These are phyloP conservation scores for Drosophila lutescens DNA, from an alignment of 2,888 invertebrate genomes.

Conservation along the genomic window DNA sequence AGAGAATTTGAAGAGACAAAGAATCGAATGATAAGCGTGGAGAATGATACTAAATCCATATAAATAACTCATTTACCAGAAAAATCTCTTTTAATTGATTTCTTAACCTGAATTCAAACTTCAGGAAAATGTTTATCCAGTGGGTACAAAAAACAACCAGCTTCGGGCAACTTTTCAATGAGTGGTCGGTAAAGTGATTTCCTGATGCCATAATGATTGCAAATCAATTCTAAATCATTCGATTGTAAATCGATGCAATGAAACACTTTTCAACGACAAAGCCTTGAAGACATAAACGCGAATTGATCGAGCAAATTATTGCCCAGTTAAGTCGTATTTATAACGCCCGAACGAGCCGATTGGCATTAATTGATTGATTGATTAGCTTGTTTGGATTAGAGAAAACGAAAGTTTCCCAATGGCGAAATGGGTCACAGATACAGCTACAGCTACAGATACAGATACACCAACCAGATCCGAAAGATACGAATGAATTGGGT, in stretches of 20 bases:
- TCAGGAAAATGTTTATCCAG: not conserved
- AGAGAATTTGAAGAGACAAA: not conserved
- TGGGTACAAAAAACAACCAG: not conserved
- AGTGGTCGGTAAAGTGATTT: conserved; percentile 14
- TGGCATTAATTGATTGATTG: conserved; percentile 77
- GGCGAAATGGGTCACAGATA: conserved; percentile 67
- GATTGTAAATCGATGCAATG: conserved; percentile 54
- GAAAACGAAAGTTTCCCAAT: conserved; percentile 67
- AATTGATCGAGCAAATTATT: conserved; percentile 73
- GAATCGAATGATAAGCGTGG: not conserved
- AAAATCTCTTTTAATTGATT: not conserved
- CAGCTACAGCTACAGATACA: conserved; percentile 24
- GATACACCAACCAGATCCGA: conserved; percentile 26
- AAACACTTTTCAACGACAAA: conserved; percentile 33
- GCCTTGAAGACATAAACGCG: conserved; percentile 53
- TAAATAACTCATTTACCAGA: not conserved
- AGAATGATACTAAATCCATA: not conserved
- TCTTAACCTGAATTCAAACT: not conserved
- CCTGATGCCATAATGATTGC: conserved; percentile 58
- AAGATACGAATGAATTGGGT: conserved; percentile 44
- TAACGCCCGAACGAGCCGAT: conserved; percentile 48
- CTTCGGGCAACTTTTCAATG: conserved; percentile 13
- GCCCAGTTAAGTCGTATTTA: conserved; percentile 50
- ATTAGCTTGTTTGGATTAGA: conserved; percentile 73
- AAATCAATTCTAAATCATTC: conserved; percentile 70